Evolutionary conservation across 2,113 vertebrate genomes (phyloP), one percentile per base, ranked within the genome.

Genomic region (Bujurquina vittata): DNA sequence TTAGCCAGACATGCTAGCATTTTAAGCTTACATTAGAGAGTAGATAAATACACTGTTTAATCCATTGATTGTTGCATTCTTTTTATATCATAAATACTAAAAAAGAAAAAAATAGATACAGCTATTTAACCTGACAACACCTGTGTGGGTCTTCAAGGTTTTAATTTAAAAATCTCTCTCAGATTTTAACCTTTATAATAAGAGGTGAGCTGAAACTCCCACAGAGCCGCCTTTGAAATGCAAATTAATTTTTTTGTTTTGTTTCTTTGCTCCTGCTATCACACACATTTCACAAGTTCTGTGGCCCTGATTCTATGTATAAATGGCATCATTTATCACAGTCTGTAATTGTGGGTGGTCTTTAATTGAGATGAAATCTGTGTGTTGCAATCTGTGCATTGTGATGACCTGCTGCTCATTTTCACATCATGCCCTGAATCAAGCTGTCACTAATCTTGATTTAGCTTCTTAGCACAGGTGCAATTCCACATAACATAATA

Each of bases 321-420:
- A 56, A 84, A 57, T 60, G 23, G 37, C 56, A 59, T 62, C 20
- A 79, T 63, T 65, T 55, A 77, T 60, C 46, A 56, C 80, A 65
- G 11, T 26, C 20, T 52, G 2, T 18, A 31, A 54, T 31, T 46
- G 63, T 52, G 17, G 78, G 29, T n/a, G 57, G 26, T 40, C 31
- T 57, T 75, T 62, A 87, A 77, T 77, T 81, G 57, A 61, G 55
- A 35, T 57, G 49, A 63, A 59, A 43, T 73, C 61, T 15, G 23
- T 59, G 57, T 33, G 43, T 31, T 59, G 57, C 54, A 56, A 29
- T 55, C 40, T 75, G 76, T 80, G 22, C n/a, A 29, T n/a, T 35
- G 31, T 40, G 49, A 73, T 82, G 55, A 77, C 79, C 80, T 75
- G 73, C 67, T 65, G 78, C 35, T 84, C 35, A 43, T 10, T 75